Percentiles rank a stretch among this genome's conserved stretches.
These are phyloP conservation scores for Cantharis flavilabris DNA, from an alignment of 2,888 invertebrate species.

Conservation along the genomic window DNA sequence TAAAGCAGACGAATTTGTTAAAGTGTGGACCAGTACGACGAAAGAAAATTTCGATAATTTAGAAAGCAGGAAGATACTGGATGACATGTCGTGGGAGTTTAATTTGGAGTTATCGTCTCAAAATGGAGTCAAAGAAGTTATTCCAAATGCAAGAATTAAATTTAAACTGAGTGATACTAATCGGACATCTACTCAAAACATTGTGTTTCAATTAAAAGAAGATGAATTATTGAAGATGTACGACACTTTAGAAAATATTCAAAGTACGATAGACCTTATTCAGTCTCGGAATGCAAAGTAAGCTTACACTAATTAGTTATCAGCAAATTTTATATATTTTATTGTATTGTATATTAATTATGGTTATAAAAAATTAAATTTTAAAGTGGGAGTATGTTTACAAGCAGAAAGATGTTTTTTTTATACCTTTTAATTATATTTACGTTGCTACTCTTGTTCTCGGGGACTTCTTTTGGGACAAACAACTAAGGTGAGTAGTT, in stretches of 20 bases:
- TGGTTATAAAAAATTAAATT: background rate
- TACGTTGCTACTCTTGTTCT: no score
- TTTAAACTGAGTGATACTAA: constrained; percentile 48
- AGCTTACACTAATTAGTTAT: background rate
- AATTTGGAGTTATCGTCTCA: constrained; percentile 60
- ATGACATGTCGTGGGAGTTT: constrained; percentile 61
- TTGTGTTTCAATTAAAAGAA: constrained; percentile 60
- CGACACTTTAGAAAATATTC: constrained; percentile 60
- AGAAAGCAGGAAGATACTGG: constrained; percentile 55
- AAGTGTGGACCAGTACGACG: constrained; percentile 59
- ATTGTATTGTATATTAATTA: background rate
- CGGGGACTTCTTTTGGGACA: no score
- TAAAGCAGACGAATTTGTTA: constrained; percentile 61
- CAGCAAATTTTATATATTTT: background rate
- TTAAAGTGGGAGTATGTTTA: background rate
- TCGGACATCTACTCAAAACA: constrained; percentile 46
- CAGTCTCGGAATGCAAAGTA: background rate
- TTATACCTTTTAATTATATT: no score
- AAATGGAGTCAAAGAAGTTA: constrained; percentile 54
- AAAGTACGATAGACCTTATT: constrained; percentile 50
- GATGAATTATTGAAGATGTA: constrained; percentile 58
- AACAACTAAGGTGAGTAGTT: no score
- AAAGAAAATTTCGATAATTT: constrained; percentile 60
- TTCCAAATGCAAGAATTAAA: constrained; percentile 58
- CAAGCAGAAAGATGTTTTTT: no score